These are phyloP conservation scores for Cinclus cinclus DNA, from an alignment of 2,113 vertebrate genomes.

Conservation along the genomic window DNA sequence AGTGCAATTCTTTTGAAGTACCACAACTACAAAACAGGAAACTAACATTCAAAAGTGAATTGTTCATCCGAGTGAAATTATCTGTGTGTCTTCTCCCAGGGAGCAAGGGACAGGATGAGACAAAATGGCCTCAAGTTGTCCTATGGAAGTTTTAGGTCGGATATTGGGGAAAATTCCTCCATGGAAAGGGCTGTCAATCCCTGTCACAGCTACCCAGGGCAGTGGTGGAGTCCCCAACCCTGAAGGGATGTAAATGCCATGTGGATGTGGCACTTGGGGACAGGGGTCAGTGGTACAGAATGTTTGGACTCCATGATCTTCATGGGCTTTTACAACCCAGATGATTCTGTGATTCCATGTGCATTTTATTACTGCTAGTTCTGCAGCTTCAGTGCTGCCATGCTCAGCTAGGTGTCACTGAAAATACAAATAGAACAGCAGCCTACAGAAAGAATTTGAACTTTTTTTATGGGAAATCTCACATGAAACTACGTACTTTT, in stretches of 20 bases:
- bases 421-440: neutral
- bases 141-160: neutral
- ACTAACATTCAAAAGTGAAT: neutral
- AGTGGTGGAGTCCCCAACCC: rapidly evolving
- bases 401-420: neutral
- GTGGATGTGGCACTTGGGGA: neutral
- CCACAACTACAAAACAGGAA: neutral
- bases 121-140: neutral
- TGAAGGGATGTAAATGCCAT: neutral
- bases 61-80: neutral
- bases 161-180: neutral
- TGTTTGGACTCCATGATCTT: too few relatives aligned
- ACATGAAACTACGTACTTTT: neutral
- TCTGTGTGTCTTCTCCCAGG: neutral
- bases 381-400: neutral
- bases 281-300: neutral
- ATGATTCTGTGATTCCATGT: neutral
- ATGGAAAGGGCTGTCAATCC: neutral
- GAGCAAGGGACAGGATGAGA: neutral
- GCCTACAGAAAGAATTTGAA: neutral
- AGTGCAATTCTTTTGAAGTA: neutral
- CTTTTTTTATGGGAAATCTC: neutral
- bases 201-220: neutral
- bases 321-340: neutral
- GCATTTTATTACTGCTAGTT: neutral